Conservation (phyloP, 2,888 invertebrate genomes). For the Scaptomyza reducta region DNA sequence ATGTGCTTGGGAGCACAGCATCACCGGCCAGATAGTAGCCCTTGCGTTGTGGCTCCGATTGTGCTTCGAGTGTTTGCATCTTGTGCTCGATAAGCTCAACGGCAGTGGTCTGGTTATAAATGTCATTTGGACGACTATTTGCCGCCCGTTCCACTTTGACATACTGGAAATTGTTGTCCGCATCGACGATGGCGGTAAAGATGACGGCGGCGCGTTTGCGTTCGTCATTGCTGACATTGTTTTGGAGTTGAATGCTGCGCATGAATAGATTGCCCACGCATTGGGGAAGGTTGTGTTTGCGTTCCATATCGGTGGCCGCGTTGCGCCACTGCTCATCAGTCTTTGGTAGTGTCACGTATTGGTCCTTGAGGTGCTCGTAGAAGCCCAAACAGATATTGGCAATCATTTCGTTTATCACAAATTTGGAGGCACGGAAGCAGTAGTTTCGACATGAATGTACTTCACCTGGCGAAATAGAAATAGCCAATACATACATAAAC, state of each 20-base stretch:
- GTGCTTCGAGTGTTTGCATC: constrained; percentile 57
- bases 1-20: constrained; percentile 75
- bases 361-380: constrained; percentile 82
- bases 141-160: constrained; percentile 79
- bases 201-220: constrained; percentile 78
- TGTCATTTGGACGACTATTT: constrained; percentile 71
- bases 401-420: constrained; percentile 84
- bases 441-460: constrained; percentile 83
- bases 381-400: constrained; percentile 83
- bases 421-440: constrained; percentile 83
- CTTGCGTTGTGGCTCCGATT: constrained; percentile 40
- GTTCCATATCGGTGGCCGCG: constrained; percentile 79
- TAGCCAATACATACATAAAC: constrained; percentile 6
- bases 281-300: constrained; percentile 79
- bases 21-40: constrained; percentile 79
- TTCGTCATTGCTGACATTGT: constrained; percentile 67
- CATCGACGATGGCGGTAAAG: constrained; percentile 81
- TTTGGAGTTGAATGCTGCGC: constrained; percentile 81
- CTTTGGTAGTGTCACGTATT: constrained; percentile 82
- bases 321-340: constrained; percentile 82
- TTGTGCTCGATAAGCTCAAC: constrained; percentile 74
- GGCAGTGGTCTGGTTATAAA: constrained; percentile 80
- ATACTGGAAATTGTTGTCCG: constrained; percentile 81
- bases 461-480: constrained; percentile 70
- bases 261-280: constrained; percentile 81